A percentile compares a stretch with the other conserved stretches of the same genome.
phyloP scores from a whole-genome alignment of 2,113 vertebrate genomes.

The Saccopteryx bilineata region DNA sequence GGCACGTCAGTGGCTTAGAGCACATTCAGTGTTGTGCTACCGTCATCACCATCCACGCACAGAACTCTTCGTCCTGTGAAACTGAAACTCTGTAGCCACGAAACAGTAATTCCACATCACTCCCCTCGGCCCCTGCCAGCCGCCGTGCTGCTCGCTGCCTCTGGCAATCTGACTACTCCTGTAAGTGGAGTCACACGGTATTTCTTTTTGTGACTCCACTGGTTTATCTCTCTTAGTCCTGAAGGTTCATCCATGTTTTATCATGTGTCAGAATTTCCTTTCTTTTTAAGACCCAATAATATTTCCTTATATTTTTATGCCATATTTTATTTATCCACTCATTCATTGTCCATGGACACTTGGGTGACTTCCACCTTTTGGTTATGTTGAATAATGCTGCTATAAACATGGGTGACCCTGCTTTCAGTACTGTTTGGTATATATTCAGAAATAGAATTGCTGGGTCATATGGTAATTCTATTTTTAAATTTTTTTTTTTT shows the following conservation, averaged over 20 bases:
- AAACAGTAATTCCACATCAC: neutral
- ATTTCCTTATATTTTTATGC: neutral
- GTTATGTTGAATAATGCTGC: neutral
- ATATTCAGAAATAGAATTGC: neutral
- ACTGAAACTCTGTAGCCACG: neutral
- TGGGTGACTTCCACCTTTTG: neutral
- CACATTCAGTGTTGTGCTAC: neutral
- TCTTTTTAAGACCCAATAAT: neutral
- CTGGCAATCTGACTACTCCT: neutral
- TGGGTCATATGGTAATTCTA: neutral
- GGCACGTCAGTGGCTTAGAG: neutral
- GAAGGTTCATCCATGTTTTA: neutral
- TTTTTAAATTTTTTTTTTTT: neutral
- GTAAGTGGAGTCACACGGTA: neutral
- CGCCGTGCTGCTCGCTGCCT: neutral
- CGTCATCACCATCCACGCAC: neutral
- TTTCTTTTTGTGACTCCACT: neutral
- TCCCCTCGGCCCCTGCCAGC: neutral
- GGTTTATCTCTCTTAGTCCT: neutral
- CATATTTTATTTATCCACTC: neutral
- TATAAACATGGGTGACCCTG: neutral
- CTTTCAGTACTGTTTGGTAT: neutral
- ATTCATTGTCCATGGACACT: neutral
- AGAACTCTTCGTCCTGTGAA: neutral
- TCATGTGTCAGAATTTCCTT: neutral